Conservation (phyloP, 2,888 invertebrate species). For the Chymomyza procnemis region DNA sequence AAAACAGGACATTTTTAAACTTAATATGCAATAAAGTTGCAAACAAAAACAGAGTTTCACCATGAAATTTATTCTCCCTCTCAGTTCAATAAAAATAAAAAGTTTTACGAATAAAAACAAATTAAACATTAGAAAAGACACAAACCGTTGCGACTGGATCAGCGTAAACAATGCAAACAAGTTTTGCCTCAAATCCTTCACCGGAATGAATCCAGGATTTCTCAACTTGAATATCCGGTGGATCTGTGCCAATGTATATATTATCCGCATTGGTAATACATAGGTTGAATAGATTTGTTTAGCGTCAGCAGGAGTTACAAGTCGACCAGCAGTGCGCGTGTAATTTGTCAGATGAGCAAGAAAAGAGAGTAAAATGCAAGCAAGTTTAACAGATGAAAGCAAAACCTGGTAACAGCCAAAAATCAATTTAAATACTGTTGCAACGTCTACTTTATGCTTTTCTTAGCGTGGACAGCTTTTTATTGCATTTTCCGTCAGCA, state of each 20-base stretch:
- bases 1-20: no score
- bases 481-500: no score
- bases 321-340: background rate
- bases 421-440: constrained; percentile 47
- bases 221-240: constrained; percentile 85
- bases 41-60: background rate
- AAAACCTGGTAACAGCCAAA: constrained; percentile 48
- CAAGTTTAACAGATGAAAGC: constrained; percentile 38
- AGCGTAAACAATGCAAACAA: constrained; percentile 84
- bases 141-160: constrained; percentile 85
- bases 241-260: constrained; percentile 79
- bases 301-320: background rate
- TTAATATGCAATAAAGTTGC: no score
- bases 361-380: constrained; percentile 5
- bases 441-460: background rate
- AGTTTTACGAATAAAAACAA: constrained; percentile 3
- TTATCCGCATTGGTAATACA: background rate
- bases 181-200: constrained; percentile 84
- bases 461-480: background rate
- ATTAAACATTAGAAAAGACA: constrained; percentile 28
- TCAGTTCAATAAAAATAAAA: background rate
- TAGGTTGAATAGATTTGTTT: background rate
- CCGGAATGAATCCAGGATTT: constrained; percentile 85
- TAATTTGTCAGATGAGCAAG: background rate
- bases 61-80: background rate